Conservation (phyloP, 2,888 invertebrate genomes). For the Scaptomyza cyrtandrae region DNA sequence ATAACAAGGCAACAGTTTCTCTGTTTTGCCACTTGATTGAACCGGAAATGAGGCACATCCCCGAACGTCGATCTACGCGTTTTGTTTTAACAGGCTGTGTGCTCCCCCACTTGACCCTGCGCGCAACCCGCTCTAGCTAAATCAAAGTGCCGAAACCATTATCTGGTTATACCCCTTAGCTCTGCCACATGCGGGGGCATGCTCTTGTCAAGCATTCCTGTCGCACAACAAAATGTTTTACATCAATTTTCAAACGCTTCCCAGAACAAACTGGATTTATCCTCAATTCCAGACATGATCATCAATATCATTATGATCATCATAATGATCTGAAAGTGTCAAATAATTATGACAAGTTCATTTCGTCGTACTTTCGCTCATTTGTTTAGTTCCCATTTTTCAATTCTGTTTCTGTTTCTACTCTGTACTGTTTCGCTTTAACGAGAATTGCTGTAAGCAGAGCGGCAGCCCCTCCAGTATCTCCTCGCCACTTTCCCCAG, state of each 20-base stretch:
- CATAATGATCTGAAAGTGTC: slow-evolving; percentile 69
- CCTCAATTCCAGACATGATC: slow-evolving; percentile 4
- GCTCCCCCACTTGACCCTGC: slow-evolving; percentile 69
- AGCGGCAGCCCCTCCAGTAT: slow-evolving; percentile 23
- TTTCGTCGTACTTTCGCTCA: slow-evolving; percentile 77
- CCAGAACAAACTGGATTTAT: slow-evolving; percentile 45
- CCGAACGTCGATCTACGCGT: slow-evolving; percentile 20
- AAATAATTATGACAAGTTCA: slow-evolving; percentile 83
- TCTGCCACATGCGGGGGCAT: slow-evolving; percentile 21
- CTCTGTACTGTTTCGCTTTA: slow-evolving; percentile 56
- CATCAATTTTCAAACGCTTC: slow-evolving; percentile 60
- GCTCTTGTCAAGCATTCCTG: slow-evolving; percentile 31
- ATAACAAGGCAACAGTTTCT: slow-evolving; percentile 13
- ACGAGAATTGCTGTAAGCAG: slow-evolving; percentile 67
- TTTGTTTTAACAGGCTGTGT: slow-evolving; percentile 75
- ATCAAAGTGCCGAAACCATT: slow-evolving; percentile 69
- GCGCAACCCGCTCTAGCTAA: slow-evolving; percentile 48
- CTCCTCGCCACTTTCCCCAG: not conserved
- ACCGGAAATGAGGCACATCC: slow-evolving; percentile 74
- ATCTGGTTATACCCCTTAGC: slow-evolving; percentile 14
- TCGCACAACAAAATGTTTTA: slow-evolving; percentile 68
- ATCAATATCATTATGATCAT: slow-evolving; percentile 2
- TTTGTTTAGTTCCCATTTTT: slow-evolving; percentile 66
- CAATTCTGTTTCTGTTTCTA: slow-evolving; percentile 30
- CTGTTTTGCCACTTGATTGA: slow-evolving; percentile 55